phyloP scores from a whole-genome alignment of 2,888 invertebrate species.

The Metallyticus violacea region DNA sequence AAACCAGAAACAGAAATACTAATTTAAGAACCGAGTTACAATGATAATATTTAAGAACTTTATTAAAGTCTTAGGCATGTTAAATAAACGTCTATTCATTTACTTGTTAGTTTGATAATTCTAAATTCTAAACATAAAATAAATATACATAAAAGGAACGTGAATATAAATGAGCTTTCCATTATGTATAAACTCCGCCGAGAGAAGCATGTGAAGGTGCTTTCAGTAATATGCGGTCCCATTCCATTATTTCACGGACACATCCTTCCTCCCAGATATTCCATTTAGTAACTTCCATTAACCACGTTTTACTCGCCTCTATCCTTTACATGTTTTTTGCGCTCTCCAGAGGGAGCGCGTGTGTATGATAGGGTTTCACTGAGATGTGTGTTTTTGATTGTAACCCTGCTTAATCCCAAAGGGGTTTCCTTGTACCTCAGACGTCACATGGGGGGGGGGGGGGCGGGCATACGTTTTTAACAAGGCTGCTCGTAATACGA shows the following conservation, averaged over 20 bases:
- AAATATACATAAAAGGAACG: background rate
- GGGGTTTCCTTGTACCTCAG: background rate
- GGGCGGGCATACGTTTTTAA: background rate
- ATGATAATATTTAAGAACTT: no score
- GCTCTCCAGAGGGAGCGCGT: background rate
- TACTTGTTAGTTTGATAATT: no score
- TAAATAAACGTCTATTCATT: no score
- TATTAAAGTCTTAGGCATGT: no score
- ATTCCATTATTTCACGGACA: background rate
- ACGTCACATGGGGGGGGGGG: no score
- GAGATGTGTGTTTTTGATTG: background rate
- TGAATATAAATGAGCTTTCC: background rate
- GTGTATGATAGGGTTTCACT: background rate
- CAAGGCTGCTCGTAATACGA: background rate
- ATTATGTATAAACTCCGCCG: background rate
- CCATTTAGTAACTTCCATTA: background rate
- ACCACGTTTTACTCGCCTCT: background rate
- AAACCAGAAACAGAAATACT: no score
- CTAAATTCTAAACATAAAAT: background rate
- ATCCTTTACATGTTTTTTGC: background rate
- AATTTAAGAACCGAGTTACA: no score
- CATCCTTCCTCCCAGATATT: background rate
- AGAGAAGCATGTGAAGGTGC: background rate
- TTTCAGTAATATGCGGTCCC: background rate
- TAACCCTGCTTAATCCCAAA: background rate